Conservation (phyloP, 2,113 vertebrate genomes). For the Cavia aperea region DNA sequence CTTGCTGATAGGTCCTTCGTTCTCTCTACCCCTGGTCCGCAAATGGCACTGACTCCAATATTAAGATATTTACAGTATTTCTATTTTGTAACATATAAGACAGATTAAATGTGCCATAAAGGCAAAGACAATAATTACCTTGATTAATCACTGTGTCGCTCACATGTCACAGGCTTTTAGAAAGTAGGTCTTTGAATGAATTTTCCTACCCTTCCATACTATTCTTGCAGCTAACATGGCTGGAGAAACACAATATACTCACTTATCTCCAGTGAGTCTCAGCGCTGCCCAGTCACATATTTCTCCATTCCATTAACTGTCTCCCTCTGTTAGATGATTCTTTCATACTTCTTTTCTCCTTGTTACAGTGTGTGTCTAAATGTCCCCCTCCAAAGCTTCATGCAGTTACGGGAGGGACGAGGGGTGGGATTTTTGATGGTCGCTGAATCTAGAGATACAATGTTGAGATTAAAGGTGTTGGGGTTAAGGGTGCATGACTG, state of each 20-base stretch:
- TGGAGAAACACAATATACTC: background rate
- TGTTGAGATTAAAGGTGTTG: background rate
- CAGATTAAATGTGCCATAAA: background rate
- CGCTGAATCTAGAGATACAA: background rate
- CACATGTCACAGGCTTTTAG: background rate
- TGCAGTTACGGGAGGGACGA: background rate
- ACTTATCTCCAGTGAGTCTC: background rate
- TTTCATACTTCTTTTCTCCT: background rate
- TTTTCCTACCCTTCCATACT: background rate
- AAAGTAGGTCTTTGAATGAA: slow-evolving; percentile 9
- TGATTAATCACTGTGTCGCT: background rate
- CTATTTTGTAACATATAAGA: background rate
- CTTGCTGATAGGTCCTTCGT: no score
- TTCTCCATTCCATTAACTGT: background rate
- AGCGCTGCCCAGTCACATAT: background rate
- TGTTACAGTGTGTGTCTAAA: background rate
- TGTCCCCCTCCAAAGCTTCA: background rate
- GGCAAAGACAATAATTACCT: background rate
- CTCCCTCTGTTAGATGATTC: background rate
- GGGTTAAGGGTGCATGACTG: background rate
- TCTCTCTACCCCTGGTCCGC: no score
- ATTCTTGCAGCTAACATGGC: background rate
- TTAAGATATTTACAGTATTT: background rate
- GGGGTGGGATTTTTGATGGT: background rate
- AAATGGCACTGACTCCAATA: no score